Evolutionary conservation across 2,797 vertebrate species (phyloP).

Genomic region (Chanos chanos): DNA sequence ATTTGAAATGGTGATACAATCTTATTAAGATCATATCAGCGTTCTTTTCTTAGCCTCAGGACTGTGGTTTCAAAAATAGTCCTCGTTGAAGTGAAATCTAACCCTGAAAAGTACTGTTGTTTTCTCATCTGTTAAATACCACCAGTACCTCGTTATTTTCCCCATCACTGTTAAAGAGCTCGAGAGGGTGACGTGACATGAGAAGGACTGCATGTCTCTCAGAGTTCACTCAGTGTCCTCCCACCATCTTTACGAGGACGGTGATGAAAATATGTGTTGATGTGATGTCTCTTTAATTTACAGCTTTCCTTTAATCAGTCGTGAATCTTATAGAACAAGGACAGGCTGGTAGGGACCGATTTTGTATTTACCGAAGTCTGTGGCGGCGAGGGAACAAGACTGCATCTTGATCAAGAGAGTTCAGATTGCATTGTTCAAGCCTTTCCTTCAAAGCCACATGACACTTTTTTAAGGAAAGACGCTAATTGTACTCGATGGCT

Average conservation of each 20-base stretch:
- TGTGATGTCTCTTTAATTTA: constrained; percentile 35
- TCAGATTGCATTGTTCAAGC: constrained; percentile 6
- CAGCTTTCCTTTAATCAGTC: constrained; percentile 38
- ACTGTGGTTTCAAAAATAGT: too few relatives aligned
- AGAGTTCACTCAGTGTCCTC: constrained; percentile 2
- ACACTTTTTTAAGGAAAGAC: background rate
- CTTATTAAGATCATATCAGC: too few relatives aligned
- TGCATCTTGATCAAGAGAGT: constrained; percentile 32
- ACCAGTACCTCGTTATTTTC: too few relatives aligned
- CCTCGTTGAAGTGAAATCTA: too few relatives aligned
- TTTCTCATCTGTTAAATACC: too few relatives aligned
- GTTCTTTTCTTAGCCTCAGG: too few relatives aligned
- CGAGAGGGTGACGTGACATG: too few relatives aligned
- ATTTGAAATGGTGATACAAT: too few relatives aligned
- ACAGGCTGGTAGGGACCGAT: constrained; percentile 27
- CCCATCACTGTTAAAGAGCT: too few relatives aligned
- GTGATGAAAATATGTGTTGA: constrained; percentile 36
- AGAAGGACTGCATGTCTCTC: background rate
- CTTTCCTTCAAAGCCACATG: constrained; percentile 26
- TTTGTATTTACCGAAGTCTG: constrained; percentile 12
- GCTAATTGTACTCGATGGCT: constrained; percentile 26
- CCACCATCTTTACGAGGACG: background rate
- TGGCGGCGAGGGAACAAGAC: constrained; percentile 35
- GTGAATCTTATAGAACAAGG: constrained; percentile 27
- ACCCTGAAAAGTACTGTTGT: too few relatives aligned